Percentiles rank a stretch among this genome's conserved stretches.
These are phyloP conservation scores for Akabosia matsudoensis DNA, from an alignment of 1,140 invertebrate species.

Conservation along the genomic window DNA sequence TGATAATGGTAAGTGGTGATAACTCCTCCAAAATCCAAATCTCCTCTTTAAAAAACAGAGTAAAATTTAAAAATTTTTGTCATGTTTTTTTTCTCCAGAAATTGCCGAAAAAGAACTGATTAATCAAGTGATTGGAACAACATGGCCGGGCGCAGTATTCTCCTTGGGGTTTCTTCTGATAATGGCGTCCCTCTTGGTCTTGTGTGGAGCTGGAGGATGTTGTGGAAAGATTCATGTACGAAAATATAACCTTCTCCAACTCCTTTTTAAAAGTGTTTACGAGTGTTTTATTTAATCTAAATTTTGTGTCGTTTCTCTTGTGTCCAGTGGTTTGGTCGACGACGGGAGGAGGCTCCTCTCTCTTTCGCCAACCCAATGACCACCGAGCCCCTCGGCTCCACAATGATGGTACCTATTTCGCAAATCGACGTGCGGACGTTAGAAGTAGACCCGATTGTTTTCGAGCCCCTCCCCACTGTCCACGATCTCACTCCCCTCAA, in stretches of 20 bases:
- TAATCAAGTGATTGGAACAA: background rate
- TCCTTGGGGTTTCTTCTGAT: background rate
- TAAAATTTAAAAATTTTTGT: background rate
- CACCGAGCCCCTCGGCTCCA: background rate
- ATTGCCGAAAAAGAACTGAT: background rate
- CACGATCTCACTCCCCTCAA: constrained; percentile 32
- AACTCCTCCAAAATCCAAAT: too few relatives aligned
- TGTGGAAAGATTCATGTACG: constrained; percentile 18
- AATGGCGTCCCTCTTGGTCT: background rate
- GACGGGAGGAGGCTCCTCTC: constrained; percentile 11
- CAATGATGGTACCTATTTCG: constrained; percentile 29
- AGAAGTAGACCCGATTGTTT: constrained; percentile 43
- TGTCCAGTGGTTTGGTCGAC: constrained; percentile 35
- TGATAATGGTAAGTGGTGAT: background rate
- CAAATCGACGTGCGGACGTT: constrained; percentile 43
- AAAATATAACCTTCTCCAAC: background rate
- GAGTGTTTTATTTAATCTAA: background rate
- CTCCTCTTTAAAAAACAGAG: too few relatives aligned
- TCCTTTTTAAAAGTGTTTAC: background rate
- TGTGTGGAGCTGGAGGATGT: constrained; percentile 23
- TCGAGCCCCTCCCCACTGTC: constrained; percentile 44
- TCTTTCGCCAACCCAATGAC: constrained; percentile 15
- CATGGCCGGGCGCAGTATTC: background rate
- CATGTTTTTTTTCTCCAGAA: background rate
- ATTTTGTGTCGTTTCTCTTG: background rate